Evolutionary conservation across 2,888 invertebrate genomes (phyloP).

Genomic region (Mechanitis mazaeus): DNA sequence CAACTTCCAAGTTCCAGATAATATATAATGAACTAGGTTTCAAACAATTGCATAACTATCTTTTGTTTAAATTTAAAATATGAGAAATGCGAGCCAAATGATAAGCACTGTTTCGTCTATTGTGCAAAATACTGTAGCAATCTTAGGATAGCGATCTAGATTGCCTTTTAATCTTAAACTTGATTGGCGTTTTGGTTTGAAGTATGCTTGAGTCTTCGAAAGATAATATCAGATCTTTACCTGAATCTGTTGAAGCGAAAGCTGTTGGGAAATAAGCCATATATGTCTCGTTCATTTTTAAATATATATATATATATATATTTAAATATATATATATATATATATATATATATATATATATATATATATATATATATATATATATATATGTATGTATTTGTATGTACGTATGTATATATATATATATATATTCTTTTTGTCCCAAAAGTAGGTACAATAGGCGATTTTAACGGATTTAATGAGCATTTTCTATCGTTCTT

Average conservation of each 20-base stretch:
- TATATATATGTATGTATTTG: too few relatives aligned
- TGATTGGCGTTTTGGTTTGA: slow-evolving; percentile 21
- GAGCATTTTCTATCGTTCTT: too few relatives aligned
- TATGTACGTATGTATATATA: too few relatives aligned
- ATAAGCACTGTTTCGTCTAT: slow-evolving; percentile 8
- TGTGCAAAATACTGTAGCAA: slow-evolving; percentile 13
- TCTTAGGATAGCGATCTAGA: slow-evolving; percentile 14
- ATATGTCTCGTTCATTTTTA: too few relatives aligned
- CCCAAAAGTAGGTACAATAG: too few relatives aligned
- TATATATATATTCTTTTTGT: too few relatives aligned
- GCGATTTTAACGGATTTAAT: too few relatives aligned
- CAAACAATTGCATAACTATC: neutral
- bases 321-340: too few relatives aligned
- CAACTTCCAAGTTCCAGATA: neutral
- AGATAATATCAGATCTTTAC: slow-evolving; percentile 20
- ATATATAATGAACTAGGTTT: neutral
- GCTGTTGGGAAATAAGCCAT: too few relatives aligned
- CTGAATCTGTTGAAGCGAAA: slow-evolving; percentile 9
- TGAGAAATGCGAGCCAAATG: slow-evolving; percentile 7
- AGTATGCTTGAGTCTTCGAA: slow-evolving; percentile 18
- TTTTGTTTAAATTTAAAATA: slow-evolving; percentile 3
- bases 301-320: too few relatives aligned
- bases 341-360: too few relatives aligned
- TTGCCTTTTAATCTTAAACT: slow-evolving; percentile 23
- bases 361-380: too few relatives aligned